Conservation (phyloP, 2,797 vertebrate genomes). For the Nothura maculosa region DNA sequence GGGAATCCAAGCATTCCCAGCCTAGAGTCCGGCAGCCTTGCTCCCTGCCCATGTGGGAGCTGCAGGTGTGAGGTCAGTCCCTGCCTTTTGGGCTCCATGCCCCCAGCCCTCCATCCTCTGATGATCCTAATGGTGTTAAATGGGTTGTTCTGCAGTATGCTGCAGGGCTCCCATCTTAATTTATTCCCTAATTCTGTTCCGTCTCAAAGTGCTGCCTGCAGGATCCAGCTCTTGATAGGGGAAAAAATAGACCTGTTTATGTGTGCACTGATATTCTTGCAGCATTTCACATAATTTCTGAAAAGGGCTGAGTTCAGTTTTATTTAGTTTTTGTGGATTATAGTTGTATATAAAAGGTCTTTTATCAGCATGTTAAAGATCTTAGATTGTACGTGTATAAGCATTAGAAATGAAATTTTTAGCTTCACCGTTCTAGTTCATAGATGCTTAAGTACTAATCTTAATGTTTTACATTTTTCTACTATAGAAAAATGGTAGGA, state of each 20-base stretch:
- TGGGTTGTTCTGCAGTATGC: not conserved
- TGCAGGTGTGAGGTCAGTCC: not conserved
- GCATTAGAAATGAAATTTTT: not conserved
- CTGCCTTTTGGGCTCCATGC: not conserved
- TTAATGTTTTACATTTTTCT: not conserved
- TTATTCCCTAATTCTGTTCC: not conserved
- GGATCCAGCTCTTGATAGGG: not conserved
- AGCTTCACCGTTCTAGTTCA: not conserved
- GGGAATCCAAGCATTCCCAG: not conserved
- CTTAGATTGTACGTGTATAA: rapidly evolving
- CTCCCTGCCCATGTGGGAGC: not conserved
- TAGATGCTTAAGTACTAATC: not conserved
- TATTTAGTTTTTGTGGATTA: not conserved
- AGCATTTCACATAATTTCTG: not conserved
- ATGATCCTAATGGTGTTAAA: not conserved
- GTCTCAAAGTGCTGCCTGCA: not conserved
- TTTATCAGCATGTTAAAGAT: not conserved
- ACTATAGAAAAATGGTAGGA: too few relatives aligned
- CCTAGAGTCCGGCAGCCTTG: not conserved
- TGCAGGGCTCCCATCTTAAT: not conserved
- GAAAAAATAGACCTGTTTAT: not conserved
- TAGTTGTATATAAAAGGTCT: not conserved
- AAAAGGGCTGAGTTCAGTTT: not conserved
- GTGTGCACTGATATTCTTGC: not conserved
- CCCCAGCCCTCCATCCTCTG: not conserved